Base-by-base conservation (phyloP, 2,113 vertebrate species). In the Platanista minor region DNA sequence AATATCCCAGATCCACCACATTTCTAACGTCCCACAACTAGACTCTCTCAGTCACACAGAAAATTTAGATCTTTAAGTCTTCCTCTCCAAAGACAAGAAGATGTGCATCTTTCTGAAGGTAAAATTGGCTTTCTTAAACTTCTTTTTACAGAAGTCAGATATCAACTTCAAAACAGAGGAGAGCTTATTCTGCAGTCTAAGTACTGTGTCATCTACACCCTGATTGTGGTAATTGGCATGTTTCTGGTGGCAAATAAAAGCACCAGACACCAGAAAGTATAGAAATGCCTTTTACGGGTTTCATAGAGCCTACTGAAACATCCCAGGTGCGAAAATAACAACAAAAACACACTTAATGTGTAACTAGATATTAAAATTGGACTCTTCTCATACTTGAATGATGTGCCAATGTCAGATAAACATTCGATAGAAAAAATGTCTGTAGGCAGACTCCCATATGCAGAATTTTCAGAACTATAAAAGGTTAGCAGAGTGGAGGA, bases 81-180 rank as follows among this genome's bases (percentile, higher is more conserved):
- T 90, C n/a, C 52, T 91, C 12, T 66, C 54, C 36, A 71, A 11
- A 81, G n/a, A 74, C 71, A 90, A 61, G 7, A 83, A 90, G 62
- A 93, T 64, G n/a, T 69, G 67, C 39, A 77, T 90, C 23, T 85
- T 82, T 86, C 13, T 74, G 15, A 92, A 72, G 57, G 46, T 66
- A 52, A 72, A 81, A 49, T 17, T 84, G 59, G 72, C 31, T 67
- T 57, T 78, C n/a, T 69, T 52, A 15, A 93, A 80, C 21, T 17
- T 89, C 39, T 85, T 57, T 92, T 69, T 71, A 89, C 5, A 90
- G 39, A 87, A 41, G 23, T 87, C 81, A 95, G 29, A 75, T 18
- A 93, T 86, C 49, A 86, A 75, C 29, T 93, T 90, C 74, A 91
- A 94, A 87, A 12, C 29, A 88, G 31, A 77, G n/a, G n/a, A 91